Evolutionary conservation across 2,888 invertebrate species (phyloP), one percentile per base, ranked within the genome.

Genomic region (Synanthedon andrenaeformis): DNA sequence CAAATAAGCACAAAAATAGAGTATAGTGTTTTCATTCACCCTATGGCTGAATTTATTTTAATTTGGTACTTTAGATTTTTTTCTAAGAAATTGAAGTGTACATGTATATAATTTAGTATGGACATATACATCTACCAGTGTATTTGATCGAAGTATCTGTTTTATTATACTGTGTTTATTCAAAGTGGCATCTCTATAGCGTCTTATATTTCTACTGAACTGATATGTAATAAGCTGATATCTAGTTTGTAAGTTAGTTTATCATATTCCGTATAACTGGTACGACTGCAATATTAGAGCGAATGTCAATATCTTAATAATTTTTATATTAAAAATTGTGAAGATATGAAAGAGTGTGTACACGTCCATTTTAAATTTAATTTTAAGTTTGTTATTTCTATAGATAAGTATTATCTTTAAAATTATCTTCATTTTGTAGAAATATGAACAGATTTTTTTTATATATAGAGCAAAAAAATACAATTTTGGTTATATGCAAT

Each of bases 241-340:
- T 35, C 70, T 52, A 59, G 55, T 76, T 74, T 71, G 68, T 53
- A 11, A 49, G 54, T 52, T 45, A 64, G 67, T 63, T 69, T 76
- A 72, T 74, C 74, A 76, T 75, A 76, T 72, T 72, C 70, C 70
- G 69, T 70, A 69, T 70, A 70, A 68, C 6, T 67, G 59, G 67
- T 63, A 56, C 61, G 65, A 67, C 56, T 58, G 57, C 53, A 52
- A 54, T 53, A 56, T 62, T 62, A 62, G 62, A 59, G 64, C 67
- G 60, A 68, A 66, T 59, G 58, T 76, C 76, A 57, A 74, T 59
- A 64, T 76, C 84, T 81, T 67, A 76, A 75, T 78, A 82, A 83
- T 85, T 85, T 85, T 85, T 85, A 85, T 85, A 85, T 85, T 85
- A 85, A 85, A 85, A 82, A 83, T 85, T 85, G 76, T 57, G 62